A percentile compares a stretch with the other conserved stretches of the same genome.
phyloP scores from a whole-genome alignment of 2,797 vertebrate species.

The Brachymystax lenok region DNA sequence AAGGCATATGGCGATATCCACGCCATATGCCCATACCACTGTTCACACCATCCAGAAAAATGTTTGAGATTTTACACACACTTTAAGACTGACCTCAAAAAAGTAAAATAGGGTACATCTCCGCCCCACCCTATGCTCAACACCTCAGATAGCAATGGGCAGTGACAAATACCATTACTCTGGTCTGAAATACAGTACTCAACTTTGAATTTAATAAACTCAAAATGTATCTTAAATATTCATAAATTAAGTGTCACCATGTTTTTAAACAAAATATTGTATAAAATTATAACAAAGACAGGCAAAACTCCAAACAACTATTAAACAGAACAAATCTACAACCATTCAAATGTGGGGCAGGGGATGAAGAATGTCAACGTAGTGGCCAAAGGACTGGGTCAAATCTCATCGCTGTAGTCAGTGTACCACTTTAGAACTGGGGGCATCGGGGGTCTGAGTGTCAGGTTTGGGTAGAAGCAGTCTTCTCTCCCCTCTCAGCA shows the following conservation, averaged over 20 bases:
- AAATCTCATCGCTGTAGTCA: constrained; percentile 28
- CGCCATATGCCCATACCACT: constrained; percentile 55
- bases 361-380: constrained; percentile 34
- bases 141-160: constrained; percentile 45
- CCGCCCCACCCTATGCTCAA: constrained; percentile 28
- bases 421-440: constrained; percentile 25
- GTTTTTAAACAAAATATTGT: constrained; percentile 63
- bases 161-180: constrained; percentile 43
- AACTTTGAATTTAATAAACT: constrained; percentile 14
- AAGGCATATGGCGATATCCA: constrained; percentile 65
- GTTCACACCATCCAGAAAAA: constrained; percentile 51
- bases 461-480: constrained; percentile 74
- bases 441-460: constrained; percentile 18
- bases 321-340: constrained; percentile 61
- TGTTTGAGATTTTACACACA: constrained; percentile 53
- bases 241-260: constrained; percentile 56
- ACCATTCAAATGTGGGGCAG: constrained; percentile 55
- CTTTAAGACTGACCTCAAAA: constrained; percentile 40
- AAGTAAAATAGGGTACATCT: constrained; percentile 12
- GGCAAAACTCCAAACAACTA: constrained; percentile 47
- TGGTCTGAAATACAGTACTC: constrained; percentile 12
- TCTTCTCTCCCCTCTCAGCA: constrained; percentile 74
- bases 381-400: constrained; percentile 36
- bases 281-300: constrained; percentile 62
- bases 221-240: constrained; percentile 61